These are phyloP conservation scores for Limenitis camilla DNA, from an alignment of 2,888 invertebrate species.

Conservation along the genomic window DNA sequence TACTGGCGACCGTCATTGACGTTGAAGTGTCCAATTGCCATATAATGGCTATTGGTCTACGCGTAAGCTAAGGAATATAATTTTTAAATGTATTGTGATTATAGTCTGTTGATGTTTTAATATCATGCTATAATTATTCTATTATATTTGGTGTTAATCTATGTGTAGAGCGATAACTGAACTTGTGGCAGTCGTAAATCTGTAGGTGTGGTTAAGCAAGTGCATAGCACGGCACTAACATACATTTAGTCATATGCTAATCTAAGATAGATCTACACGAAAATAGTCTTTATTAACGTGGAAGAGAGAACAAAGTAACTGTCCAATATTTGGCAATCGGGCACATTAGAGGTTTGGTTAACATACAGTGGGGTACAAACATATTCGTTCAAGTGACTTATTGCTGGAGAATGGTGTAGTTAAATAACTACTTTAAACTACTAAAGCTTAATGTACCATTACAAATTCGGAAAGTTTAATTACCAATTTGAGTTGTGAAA, in stretches of 20 bases:
- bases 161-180: conserved; percentile 16
- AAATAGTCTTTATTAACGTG: neutral
- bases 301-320: neutral
- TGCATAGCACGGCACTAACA: conserved; percentile 18
- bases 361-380: conserved; percentile 4
- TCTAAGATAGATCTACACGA: conserved; percentile 4
- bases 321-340: neutral
- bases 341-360: conserved; percentile 8
- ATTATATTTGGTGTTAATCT: neutral
- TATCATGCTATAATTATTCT: too few relatives aligned
- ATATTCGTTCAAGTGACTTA: conserved; percentile 3
- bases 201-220: conserved; percentile 23
- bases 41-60: too few relatives aligned
- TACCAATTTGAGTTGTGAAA: too few relatives aligned
- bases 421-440: neutral
- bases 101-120: too few relatives aligned
- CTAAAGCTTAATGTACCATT: neutral
- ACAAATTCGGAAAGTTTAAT: too few relatives aligned
- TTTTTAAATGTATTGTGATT: too few relatives aligned
- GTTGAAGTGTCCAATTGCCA: too few relatives aligned
- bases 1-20: too few relatives aligned
- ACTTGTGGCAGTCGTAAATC: conserved; percentile 23
- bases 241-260: conserved; percentile 27
- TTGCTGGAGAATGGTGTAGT: neutral
- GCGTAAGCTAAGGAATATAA: too few relatives aligned